Base-by-base conservation (phyloP, 2,888 invertebrate species). In the Atrina japonica region DNA sequence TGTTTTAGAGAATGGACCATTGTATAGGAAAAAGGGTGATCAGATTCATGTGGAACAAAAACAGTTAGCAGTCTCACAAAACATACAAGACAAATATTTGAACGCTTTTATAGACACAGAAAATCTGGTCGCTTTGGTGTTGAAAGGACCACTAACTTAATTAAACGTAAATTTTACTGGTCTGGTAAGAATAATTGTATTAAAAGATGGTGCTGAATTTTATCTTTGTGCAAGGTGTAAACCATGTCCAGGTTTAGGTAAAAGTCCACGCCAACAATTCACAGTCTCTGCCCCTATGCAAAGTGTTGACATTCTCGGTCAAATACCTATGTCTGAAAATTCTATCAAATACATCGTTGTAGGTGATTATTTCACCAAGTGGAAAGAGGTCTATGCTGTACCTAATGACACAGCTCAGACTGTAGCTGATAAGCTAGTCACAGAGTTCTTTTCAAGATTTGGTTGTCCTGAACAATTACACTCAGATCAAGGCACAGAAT, bases 381-480 rank as follows among this genome's bases (percentile, higher is more conserved):
- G 73, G 68, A 61, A 40, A 21, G 75, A 69, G 50, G 72, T 69
- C 11, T 73, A 50, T 47, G 69, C 73, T 27, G 18, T 73, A 7
- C 50, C 69, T 11, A 45, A 75, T 47, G 73, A 73, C 27, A 65
- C 43, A 9, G 69, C 75, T 9, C 27, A 47, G 14, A 61, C 63
- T n/a, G 75, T 75, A 14, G 73, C 75, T n/a, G 73, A 73, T 43
- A 59, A 35, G n/a, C 40, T 75, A 23, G 68, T 75, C 3, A 73
- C 56, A 2, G 65, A 69, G 45, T 18, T 67, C 18, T 56, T 47
- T 1, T 68, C 55, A 16, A 29, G 43, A 9, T 67, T 41, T 41
- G 73, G 70, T 2, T 41, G 59, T 18, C 71, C 71, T 25, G 52
- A 59, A 30, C 30, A 52, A 16, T 60, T 73, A 23, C 52, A 70